Evolutionary conservation across 2,888 invertebrate species (phyloP).

Genomic region (Globia sparganii): DNA sequence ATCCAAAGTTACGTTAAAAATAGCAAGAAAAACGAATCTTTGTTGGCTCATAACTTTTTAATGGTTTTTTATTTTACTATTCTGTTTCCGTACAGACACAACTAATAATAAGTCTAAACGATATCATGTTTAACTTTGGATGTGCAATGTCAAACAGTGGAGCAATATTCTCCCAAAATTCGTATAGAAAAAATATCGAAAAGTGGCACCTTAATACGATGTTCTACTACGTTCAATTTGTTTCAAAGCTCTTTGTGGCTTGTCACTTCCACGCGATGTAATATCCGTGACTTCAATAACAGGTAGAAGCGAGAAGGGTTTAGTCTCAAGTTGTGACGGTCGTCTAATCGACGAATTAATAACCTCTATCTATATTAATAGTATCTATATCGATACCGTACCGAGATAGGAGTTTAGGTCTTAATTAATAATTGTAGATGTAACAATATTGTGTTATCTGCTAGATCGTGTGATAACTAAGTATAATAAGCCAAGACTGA

Average conservation of each 20-base stretch:
- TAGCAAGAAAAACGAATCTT: too few relatives aligned
- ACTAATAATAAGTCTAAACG: too few relatives aligned
- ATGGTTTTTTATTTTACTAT: too few relatives aligned
- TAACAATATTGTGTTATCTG: background rate
- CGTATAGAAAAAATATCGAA: too few relatives aligned
- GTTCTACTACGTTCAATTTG: background rate
- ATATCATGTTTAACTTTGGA: too few relatives aligned
- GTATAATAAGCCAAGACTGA: background rate
- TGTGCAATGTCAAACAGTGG: too few relatives aligned
- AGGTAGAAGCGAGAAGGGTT: conserved; percentile 60
- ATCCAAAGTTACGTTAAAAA: too few relatives aligned
- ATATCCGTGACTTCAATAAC: conserved; percentile 48
- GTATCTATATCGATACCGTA: conserved; percentile 8
- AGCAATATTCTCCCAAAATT: too few relatives aligned
- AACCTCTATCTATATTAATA: conserved; percentile 23
- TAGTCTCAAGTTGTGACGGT: conserved; percentile 52
- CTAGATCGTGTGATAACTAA: background rate
- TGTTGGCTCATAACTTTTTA: too few relatives aligned
- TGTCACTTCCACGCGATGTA: conserved; percentile 42
- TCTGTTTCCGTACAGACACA: too few relatives aligned
- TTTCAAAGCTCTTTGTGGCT: background rate
- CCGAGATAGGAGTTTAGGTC: background rate
- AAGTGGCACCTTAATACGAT: too few relatives aligned
- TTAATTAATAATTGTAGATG: background rate
- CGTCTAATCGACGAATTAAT: conserved; percentile 60